These are phyloP conservation scores for Drosophila nr. perissopoda DNA, from an alignment of 2,888 invertebrate species.

Conservation along the genomic window DNA sequence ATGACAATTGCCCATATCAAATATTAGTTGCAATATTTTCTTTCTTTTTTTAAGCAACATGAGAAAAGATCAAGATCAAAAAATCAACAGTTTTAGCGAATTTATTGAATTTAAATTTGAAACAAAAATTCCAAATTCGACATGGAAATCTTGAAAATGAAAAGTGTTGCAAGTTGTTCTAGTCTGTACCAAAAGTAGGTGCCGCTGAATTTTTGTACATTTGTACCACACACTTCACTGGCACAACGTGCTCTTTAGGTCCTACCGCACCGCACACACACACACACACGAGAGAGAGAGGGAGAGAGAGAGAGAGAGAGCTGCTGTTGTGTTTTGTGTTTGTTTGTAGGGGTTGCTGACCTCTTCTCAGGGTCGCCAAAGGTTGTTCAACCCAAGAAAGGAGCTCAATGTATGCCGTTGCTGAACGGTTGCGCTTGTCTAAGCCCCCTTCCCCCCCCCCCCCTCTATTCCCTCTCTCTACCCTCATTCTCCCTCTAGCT, in stretches of 20 bases:
- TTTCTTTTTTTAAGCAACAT: too few species aligned
- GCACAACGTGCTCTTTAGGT: conserved; percentile 39
- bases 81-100: too few species aligned
- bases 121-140: too few species aligned
- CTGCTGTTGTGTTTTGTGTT: conserved; percentile 23
- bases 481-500: too few species aligned
- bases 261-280: conserved; percentile 34
- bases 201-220: not conserved
- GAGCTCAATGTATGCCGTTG: conserved; percentile 69
- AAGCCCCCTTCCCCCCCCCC: not conserved
- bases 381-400: conserved; percentile 83
- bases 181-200: not conserved
- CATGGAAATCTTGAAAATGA: not conserved
- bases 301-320: conserved; percentile 22
- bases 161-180: not conserved
- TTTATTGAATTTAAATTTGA: too few species aligned
- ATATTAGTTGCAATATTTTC: too few species aligned
- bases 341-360: conserved; percentile 84
- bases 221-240: not conserved
- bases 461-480: not conserved
- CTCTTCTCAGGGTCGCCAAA: conserved; percentile 85
- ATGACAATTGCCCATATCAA: not conserved
- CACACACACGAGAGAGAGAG: conserved; percentile 2
- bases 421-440: not conserved
- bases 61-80: too few species aligned